Conservation (phyloP, 2,888 invertebrate genomes). For the Hypolimnas misippus region DNA sequence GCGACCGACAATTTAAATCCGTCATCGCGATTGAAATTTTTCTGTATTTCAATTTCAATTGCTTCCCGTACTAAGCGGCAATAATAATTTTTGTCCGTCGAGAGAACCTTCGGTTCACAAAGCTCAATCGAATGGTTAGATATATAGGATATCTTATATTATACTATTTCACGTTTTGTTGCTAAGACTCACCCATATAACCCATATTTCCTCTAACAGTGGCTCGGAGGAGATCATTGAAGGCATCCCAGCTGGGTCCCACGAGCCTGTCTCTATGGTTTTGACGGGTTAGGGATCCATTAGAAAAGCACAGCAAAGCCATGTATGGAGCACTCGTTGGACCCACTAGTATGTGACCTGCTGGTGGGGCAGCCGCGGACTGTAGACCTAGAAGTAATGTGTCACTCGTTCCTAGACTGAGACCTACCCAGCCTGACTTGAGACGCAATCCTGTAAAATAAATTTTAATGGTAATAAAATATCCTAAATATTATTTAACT, state of each 20-base stretch:
- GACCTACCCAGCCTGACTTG: conserved; percentile 91
- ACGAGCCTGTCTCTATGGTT: conserved; percentile 89
- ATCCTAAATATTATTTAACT: no score
- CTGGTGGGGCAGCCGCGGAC: conserved; percentile 86
- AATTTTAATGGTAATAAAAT: no score
- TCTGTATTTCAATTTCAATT: no score
- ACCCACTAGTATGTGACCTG: conserved; percentile 95
- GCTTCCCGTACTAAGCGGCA: no score
- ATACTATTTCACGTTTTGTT: no score
- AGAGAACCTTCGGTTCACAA: no score
- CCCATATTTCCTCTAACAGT: conserved; percentile 97
- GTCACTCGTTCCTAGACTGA: conserved; percentile 97
- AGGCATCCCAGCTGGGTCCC: conserved; percentile 92
- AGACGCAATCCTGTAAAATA: conserved; percentile 88
- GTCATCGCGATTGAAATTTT: no score
- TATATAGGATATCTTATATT: no score
- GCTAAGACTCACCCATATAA: conserved; percentile 90
- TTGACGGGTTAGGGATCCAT: conserved; percentile 96
- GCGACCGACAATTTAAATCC: no score
- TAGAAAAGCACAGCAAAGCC: conserved; percentile 96
- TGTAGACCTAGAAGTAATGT: conserved; percentile 92
- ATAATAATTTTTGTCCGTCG: no score
- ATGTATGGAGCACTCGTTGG: conserved; percentile 92
- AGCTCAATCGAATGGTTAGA: no score
- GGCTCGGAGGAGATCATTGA: conserved; percentile 90